These are phyloP conservation scores for Gobiocypris rarus DNA, from an alignment of 2,113 vertebrate species.

Conservation along the genomic window DNA sequence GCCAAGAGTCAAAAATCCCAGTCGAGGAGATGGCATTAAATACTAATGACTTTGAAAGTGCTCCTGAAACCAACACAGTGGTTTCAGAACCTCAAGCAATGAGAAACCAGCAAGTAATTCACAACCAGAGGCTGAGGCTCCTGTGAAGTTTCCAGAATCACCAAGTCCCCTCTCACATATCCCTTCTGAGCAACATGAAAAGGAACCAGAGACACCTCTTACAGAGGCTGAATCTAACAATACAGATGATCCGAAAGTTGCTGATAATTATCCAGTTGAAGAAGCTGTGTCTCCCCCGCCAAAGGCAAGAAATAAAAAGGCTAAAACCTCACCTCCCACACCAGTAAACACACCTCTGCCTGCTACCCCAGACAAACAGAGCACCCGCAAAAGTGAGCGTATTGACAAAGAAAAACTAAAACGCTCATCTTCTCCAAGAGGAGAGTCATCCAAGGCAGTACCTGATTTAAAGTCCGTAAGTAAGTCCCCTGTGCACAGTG, in stretches of 20 bases:
- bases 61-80: background rate
- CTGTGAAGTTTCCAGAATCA: conserved; percentile 62
- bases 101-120: conserved; percentile 80
- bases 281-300: conserved; percentile 79
- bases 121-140: conserved; percentile 73
- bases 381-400: conserved; percentile 95
- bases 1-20: conserved; percentile 53
- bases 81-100: conserved; percentile 66
- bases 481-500: conserved; percentile 86
- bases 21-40: conserved; percentile 63
- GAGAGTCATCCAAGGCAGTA: conserved; percentile 80
- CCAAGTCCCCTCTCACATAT: conserved; percentile 62
- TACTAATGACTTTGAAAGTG: conserved; percentile 65
- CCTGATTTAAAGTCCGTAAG: conserved; percentile 79
- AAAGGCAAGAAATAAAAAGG: conserved; percentile 88
- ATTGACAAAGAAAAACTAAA: conserved; percentile 95
- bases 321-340: conserved; percentile 76
- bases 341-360: conserved; percentile 67
- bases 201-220: conserved; percentile 65
- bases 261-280: conserved; percentile 74
- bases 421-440: conserved; percentile 89
- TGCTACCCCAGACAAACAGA: conserved; percentile 81
- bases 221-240: conserved; percentile 61
- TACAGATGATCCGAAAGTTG: conserved; percentile 65
- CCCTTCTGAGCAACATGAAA: conserved; percentile 65